Percentiles rank a stretch among this genome's conserved stretches.
These are phyloP conservation scores for Euzophera pinguis DNA, from an alignment of 2,888 invertebrate species.

Conservation along the genomic window DNA sequence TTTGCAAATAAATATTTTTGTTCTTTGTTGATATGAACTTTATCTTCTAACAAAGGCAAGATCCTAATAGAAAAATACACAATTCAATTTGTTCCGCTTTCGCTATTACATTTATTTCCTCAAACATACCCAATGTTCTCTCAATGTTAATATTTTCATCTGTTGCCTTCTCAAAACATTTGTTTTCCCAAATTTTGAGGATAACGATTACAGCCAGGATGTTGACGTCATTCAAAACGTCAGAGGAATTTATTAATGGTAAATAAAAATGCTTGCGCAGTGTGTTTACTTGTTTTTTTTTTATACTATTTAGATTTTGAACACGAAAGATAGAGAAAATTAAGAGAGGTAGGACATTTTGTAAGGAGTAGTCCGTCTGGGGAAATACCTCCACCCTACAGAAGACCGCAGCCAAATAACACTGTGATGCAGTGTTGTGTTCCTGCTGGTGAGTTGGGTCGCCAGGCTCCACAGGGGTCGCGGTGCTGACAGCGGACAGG, in stretches of 20 bases:
- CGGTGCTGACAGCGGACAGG: no score
- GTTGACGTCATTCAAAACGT: constrained; percentile 4
- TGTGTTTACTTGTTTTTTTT: not conserved
- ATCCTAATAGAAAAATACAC: not conserved
- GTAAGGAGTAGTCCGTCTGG: no score
- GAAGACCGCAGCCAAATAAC: no score
- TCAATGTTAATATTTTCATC: constrained; percentile 3
- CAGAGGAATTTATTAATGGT: not conserved
- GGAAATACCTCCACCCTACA: no score
- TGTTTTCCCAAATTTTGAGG: constrained; percentile 5
- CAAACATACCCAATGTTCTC: not conserved
- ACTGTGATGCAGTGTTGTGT: no score
- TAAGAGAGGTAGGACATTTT: no score
- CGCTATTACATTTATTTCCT: not conserved
- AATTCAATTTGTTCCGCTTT: constrained; percentile 12
- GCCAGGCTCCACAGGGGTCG: no score
- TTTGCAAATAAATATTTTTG: no score
- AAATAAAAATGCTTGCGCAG: not conserved
- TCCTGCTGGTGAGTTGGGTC: no score
- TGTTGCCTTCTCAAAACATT: not conserved
- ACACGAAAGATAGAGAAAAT: no score
- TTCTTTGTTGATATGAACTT: not conserved
- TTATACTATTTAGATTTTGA: no score
- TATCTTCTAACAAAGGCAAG: not conserved
- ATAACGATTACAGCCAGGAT: constrained; percentile 4